A percentile compares a stretch with the other conserved stretches of the same genome.
phyloP scores from a whole-genome alignment of 1,140 invertebrate genomes.

The Ectropis grisescens region DNA sequence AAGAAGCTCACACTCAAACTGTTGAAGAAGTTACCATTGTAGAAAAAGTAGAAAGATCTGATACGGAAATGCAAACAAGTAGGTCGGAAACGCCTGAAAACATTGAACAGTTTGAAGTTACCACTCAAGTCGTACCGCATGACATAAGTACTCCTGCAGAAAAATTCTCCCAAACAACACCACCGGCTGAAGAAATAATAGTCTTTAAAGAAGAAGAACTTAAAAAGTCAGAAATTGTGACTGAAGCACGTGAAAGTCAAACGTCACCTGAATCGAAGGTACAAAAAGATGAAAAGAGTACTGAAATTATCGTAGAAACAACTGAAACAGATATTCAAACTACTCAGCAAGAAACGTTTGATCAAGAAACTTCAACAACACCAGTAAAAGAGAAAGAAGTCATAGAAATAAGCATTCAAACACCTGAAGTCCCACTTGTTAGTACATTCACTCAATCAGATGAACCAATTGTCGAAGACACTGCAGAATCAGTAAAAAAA shows the following conservation, averaged over 20 bases:
- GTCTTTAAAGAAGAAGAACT: conserved; percentile 13
- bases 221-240: conserved; percentile 23
- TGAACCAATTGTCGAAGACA: too few relatives aligned
- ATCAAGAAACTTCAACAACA: conserved; percentile 53
- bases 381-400: conserved; percentile 37
- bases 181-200: conserved; percentile 19
- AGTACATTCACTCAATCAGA: conserved; percentile 49
- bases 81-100: conserved; percentile 34
- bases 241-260: conserved; percentile 57
- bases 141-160: conserved; percentile 53
- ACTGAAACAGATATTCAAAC: conserved; percentile 60
- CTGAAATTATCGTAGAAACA: conserved; percentile 46
- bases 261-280: conserved; percentile 47
- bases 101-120: conserved; percentile 33
- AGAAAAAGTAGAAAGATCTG: conserved; percentile 30
- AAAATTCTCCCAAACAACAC: conserved; percentile 61
- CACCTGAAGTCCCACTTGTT: conserved; percentile 35
- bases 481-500: conserved; percentile 6
- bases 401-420: conserved; percentile 68
- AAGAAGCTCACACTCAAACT: conserved; percentile 48
- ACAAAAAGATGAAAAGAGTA: conserved; percentile 50
- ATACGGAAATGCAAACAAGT: conserved; percentile 51
- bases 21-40: conserved; percentile 24
- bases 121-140: conserved; percentile 52
- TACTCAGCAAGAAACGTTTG: conserved; percentile 44